phyloP scores from a whole-genome alignment of 2,797 vertebrate species.

The Vultur gryphus region DNA sequence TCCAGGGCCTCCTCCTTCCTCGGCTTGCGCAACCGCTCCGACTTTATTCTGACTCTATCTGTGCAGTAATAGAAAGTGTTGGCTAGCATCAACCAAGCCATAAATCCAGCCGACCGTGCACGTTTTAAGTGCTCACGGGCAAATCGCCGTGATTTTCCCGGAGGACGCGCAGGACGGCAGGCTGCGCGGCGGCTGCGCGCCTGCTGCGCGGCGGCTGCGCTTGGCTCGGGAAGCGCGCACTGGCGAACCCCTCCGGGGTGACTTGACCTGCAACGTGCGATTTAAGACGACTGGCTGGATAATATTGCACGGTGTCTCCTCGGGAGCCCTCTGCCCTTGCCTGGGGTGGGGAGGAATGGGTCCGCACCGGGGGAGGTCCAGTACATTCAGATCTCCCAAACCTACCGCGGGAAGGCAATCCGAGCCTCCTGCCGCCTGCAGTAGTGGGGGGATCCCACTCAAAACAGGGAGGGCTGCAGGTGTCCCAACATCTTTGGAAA shows the following conservation, averaged over 20 bases:
- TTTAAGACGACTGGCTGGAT: background rate
- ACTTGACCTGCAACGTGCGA: background rate
- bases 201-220: background rate
- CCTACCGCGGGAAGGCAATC: background rate
- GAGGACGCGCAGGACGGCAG: background rate
- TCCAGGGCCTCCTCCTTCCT: background rate
- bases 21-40: background rate
- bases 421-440: background rate
- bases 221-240: background rate
- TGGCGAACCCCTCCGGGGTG: accelerated
- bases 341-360: background rate
- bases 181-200: background rate
- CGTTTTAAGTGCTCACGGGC: background rate
- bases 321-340: background rate
- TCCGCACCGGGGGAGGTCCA: background rate
- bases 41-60: background rate
- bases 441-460: background rate
- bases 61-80: background rate
- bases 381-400: background rate
- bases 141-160: background rate
- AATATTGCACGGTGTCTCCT: background rate
- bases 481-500: background rate
- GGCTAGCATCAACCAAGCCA: background rate
- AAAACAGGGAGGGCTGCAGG: background rate
- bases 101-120: background rate